Evolutionary conservation across 2,113 vertebrate species (phyloP).

Genomic region (Saguinus imperator): DNA sequence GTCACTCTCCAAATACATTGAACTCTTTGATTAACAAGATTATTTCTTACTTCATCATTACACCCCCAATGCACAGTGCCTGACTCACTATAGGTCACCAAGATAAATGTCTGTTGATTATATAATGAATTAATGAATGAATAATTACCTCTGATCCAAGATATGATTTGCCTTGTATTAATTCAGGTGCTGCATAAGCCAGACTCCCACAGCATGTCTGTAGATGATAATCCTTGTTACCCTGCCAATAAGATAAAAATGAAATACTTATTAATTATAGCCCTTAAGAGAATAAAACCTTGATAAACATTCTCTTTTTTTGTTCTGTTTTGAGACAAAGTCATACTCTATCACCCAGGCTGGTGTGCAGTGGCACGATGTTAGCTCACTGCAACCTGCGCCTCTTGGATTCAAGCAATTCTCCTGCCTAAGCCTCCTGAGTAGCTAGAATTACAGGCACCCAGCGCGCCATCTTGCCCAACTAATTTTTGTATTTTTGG

Average conservation of each 20-base stretch:
- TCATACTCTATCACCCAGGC: too few relatives aligned
- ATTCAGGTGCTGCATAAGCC: conserved; percentile 96
- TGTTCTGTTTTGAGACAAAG: too few relatives aligned
- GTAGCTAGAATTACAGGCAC: too few relatives aligned
- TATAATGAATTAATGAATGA: neutral
- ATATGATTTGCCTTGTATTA: conserved; percentile 96
- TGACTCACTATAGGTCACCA: conserved; percentile 5
- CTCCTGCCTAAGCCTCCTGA: too few relatives aligned
- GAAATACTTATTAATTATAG: conserved; percentile 34
- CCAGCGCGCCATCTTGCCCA: too few relatives aligned
- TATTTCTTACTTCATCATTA: conserved; percentile 25
- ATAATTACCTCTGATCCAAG: conserved; percentile 94
- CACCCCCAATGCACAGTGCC: neutral
- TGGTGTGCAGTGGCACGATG: too few relatives aligned
- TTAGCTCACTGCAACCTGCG: too few relatives aligned
- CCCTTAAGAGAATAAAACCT: conserved; percentile 9
- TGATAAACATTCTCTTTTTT: neutral
- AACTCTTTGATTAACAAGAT: conserved; percentile 1
- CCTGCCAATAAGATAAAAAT: conserved; percentile 82
- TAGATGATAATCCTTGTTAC: conserved; percentile 91
- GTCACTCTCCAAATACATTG: conserved; percentile 25
- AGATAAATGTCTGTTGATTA: neutral
- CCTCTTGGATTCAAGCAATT: too few relatives aligned
- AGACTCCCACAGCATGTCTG: conserved; percentile 96
- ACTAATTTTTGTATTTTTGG: too few relatives aligned